A percentile compares a stretch with the other conserved stretches of the same genome.
phyloP scores from a whole-genome alignment of 1,140 invertebrate genomes.

The Zaprionus taronus region DNA sequence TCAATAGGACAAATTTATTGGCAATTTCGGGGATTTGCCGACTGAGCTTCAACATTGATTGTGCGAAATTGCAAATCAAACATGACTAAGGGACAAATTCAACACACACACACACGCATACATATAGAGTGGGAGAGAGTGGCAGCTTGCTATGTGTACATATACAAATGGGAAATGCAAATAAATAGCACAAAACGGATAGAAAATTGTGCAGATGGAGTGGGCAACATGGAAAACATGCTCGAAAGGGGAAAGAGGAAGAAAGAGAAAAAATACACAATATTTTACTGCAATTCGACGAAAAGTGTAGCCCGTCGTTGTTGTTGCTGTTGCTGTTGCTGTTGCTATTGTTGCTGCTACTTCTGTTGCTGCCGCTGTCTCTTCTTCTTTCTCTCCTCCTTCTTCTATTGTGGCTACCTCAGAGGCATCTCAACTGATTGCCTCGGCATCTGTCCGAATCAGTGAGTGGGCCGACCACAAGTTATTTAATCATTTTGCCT shows the following conservation, averaged over 20 bases:
- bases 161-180: slow-evolving; percentile 56
- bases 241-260: slow-evolving; percentile 5
- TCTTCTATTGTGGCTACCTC: slow-evolving; percentile 27
- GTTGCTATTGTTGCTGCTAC: slow-evolving; percentile 26
- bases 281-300: slow-evolving; percentile 45
- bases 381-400: slow-evolving; percentile 11
- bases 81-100: slow-evolving; percentile 69
- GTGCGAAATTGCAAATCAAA: slow-evolving; percentile 80
- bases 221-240: slow-evolving; percentile 5
- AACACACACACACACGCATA: slow-evolving; percentile 16
- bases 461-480: slow-evolving; percentile 3
- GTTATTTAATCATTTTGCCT: slow-evolving; percentile 19
- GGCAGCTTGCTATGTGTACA: slow-evolving; percentile 23
- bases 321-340: slow-evolving; percentile 37
- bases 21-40: slow-evolving; percentile 54
- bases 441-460: slow-evolving; percentile 1
- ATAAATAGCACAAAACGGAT: slow-evolving; percentile 66
- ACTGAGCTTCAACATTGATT: slow-evolving; percentile 60
- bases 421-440: slow-evolving; percentile 27
- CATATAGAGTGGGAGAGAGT: slow-evolving; percentile 10
- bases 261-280: slow-evolving; percentile 9
- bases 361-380: slow-evolving; percentile 18
- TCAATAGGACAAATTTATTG: slow-evolving; percentile 57
- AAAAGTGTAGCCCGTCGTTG: slow-evolving; percentile 20
- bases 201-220: slow-evolving; percentile 63